Base-by-base conservation (phyloP, 2,797 vertebrate genomes). In the Galagoides demidoff region DNA sequence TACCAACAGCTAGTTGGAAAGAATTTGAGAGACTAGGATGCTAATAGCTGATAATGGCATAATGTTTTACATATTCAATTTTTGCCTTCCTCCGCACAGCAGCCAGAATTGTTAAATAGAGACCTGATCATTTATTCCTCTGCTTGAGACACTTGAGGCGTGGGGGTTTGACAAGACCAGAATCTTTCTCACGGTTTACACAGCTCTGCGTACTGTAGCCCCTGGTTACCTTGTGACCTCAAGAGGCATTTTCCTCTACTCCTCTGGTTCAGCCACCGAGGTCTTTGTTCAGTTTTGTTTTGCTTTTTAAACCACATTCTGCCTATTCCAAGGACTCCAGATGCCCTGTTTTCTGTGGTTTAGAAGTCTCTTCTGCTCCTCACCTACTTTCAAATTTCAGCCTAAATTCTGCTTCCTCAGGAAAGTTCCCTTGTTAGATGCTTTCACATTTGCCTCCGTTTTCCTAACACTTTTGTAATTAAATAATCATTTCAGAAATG, bases 81-180 rank as follows among this genome's bases (percentile, higher is more conserved):
- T 92, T 93, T 89, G 34, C 66, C 31, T 90, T 52, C 37, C 20
- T 96, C 43, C 22, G 63, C 22, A 88, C 11, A 66, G 77, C 43
- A 87, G 45, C 23, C n/a, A 70, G 85, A 83, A 90, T 79, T 93
- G 23, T 86, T 95, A 94, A 59, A 27, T 82, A 63, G 61, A 84
- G 87, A 82, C 8, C 13, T 34, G 39, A 66, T 94, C 52, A 37
- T 93, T 64, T 19, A 49, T 76, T 89, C 79, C n/a, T 70, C 52
- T 87, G 10, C 39, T 64, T 57, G 39, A 78, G 92, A 87, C 63
- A 66, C 63, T 70, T 91, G 52, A 19, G 7, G 27, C 23, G 14
- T 34, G n/a, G 20, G 17, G 11, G 19, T 93, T 91, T 57, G 39
- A 81, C 68, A 90, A 66, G 22, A 84, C 12, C 34, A 29, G 45